A percentile compares a stretch with the other conserved stretches of the same genome.
These are phyloP conservation scores for Todiramphus chloris DNA, from an alignment of 2,113 vertebrate genomes.

Conservation along the genomic window DNA sequence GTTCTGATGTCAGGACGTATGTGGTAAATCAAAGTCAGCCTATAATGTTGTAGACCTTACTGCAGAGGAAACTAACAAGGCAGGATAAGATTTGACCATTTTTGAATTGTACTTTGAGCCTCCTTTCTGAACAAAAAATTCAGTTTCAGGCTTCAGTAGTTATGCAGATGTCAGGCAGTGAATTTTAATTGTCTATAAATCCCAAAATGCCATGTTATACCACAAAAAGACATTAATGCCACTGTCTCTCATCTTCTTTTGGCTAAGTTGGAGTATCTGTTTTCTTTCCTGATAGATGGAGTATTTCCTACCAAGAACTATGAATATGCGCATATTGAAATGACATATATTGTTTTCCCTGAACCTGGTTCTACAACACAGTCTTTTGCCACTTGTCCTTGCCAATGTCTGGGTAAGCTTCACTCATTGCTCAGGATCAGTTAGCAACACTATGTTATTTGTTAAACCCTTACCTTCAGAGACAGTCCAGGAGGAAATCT, in stretches of 20 bases:
- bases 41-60: background rate
- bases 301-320: background rate
- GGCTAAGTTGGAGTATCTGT: background rate
- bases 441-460: background rate
- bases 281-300: background rate
- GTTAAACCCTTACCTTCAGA: constrained; percentile 44
- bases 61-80: background rate
- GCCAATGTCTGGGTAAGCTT: background rate
- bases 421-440: background rate
- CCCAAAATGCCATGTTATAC: background rate
- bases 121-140: background rate
- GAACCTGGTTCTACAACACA: background rate
- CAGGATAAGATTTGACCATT: background rate
- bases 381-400: background rate
- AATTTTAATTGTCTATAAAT: background rate
- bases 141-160: background rate
- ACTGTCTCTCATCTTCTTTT: background rate
- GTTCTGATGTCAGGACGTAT: background rate
- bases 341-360: background rate
- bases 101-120: background rate
- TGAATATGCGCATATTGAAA: background rate
- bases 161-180: background rate
- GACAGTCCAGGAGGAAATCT: background rate
- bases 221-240: background rate
- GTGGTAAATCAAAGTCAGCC: background rate